Evolutionary conservation across 37 sponge, comb jelly and placozoan genomes (phyloP).

Genomic region (Bolinopsis microptera): DNA sequence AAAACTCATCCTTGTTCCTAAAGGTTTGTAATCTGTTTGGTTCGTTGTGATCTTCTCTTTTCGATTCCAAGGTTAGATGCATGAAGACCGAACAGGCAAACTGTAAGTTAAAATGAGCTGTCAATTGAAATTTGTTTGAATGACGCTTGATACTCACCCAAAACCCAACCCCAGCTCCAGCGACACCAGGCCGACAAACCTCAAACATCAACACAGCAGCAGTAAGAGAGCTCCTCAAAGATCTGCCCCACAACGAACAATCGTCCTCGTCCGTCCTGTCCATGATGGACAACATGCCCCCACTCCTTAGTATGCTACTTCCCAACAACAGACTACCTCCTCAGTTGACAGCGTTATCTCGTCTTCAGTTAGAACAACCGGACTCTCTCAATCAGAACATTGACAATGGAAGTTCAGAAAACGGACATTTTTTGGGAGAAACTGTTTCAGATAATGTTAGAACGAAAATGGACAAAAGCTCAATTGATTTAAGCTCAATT

Average conservation of each 20-base stretch:
- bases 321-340: background rate
- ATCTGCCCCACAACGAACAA: slow-evolving; percentile 47
- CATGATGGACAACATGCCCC: slow-evolving; percentile 51
- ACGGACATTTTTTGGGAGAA: too few species aligned
- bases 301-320: background rate
- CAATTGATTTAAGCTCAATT: background rate
- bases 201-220: background rate
- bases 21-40: background rate
- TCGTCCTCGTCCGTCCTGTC: background rate
- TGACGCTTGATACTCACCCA: too few species aligned
- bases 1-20: background rate
- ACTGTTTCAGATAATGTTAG: background rate
- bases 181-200: background rate
- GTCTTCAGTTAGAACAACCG: background rate
- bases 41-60: too few species aligned
- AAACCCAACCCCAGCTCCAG: background rate
- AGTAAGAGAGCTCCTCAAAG: slow-evolving; percentile 27
- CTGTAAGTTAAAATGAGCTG: too few species aligned
- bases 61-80: too few species aligned
- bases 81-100: too few species aligned
- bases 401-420: too few species aligned
- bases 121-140: too few species aligned
- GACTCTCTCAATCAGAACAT: too few species aligned
- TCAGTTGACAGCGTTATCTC: background rate
- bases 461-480: background rate